phyloP scores from a whole-genome alignment of 2,888 invertebrate genomes.

The Scelioninae gen. 2 region DNA sequence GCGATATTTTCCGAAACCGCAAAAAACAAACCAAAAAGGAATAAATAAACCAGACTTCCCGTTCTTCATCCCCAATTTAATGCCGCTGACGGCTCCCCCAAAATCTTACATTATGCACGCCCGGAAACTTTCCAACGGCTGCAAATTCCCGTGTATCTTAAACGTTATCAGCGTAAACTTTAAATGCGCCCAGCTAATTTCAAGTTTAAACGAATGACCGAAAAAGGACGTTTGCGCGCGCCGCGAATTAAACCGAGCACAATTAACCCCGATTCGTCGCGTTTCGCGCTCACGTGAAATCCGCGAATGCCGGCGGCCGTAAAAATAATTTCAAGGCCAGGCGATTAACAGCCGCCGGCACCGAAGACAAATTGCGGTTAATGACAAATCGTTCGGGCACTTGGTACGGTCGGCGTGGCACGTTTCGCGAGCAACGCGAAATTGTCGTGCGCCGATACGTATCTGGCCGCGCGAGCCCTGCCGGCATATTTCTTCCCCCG shows the following conservation, averaged over 20 bases:
- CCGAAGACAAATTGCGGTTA: conserved; percentile 27
- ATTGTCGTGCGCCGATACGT: conserved; percentile 37
- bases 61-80: no score
- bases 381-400: conserved; percentile 31
- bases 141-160: no score
- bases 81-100: no score
- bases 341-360: conserved; percentile 32
- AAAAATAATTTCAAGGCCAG: conserved; percentile 37
- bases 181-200: not conserved
- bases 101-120: no score
- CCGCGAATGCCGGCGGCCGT: not conserved
- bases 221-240: not conserved
- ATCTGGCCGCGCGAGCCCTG: conserved; percentile 29
- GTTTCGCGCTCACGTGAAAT: not conserved
- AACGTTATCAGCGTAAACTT: not conserved
- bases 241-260: not conserved
- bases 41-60: no score
- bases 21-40: no score
- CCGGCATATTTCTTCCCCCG: conserved; percentile 6
- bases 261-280: conserved; percentile 29
- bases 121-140: no score
- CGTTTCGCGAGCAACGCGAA: conserved; percentile 32
- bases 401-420: conserved; percentile 28
- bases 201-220: not conserved
- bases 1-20: no score